These are phyloP conservation scores for Epirrhoe alternata DNA, from an alignment of 2,888 invertebrate genomes.

Conservation along the genomic window DNA sequence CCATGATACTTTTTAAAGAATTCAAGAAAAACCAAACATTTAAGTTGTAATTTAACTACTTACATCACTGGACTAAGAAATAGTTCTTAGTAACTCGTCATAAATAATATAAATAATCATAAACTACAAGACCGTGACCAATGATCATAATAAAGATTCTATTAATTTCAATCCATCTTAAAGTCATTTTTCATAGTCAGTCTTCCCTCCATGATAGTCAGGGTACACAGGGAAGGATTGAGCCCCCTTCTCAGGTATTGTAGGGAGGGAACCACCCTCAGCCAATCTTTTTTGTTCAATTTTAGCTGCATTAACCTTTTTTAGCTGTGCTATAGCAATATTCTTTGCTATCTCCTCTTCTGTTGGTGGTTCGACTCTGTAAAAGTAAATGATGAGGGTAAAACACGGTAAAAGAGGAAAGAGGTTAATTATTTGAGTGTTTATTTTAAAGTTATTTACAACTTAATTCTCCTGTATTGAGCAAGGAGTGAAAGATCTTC, in stretches of 20 bases:
- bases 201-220: conserved; percentile 85
- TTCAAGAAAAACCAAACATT: not conserved
- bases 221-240: conserved; percentile 83
- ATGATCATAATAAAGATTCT: not conserved
- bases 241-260: conserved; percentile 59
- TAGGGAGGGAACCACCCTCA: conserved; percentile 72
- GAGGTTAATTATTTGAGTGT: too few relatives aligned
- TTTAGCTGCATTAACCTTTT: conserved; percentile 90
- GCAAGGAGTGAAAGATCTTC: too few relatives aligned
- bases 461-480: too few relatives aligned
- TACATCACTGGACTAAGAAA: not conserved
- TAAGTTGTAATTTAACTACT: not conserved
- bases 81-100: not conserved
- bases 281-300: conserved; percentile 86
- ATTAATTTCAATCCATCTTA: not conserved
- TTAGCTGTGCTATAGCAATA: conserved; percentile 88
- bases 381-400: conserved; percentile 26
- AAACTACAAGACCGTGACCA: not conserved
- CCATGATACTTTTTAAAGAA: too few relatives aligned
- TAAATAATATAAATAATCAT: not conserved
- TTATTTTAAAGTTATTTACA: too few relatives aligned
- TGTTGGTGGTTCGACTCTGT: conserved; percentile 87
- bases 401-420: too few relatives aligned
- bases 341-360: conserved; percentile 90
- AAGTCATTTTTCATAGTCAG: conserved; percentile 6